Evolutionary conservation across 2,113 vertebrate genomes (phyloP).

Genomic region (Dromas ardeola): DNA sequence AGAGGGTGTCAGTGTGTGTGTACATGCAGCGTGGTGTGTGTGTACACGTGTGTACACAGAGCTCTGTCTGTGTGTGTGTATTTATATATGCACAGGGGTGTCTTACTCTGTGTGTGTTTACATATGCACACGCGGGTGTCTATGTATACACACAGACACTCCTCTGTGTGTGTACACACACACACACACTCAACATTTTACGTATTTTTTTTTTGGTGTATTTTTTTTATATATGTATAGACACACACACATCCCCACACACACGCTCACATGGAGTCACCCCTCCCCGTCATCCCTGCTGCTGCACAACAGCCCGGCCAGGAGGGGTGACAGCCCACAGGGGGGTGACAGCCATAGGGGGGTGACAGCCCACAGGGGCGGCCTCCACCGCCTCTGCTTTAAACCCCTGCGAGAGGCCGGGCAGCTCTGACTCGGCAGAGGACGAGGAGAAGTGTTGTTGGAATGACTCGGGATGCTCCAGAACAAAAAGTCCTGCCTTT

Average conservation of each 20-base stretch:
- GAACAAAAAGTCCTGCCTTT: neutral
- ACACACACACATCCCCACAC: no score
- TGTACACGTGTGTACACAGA: no score
- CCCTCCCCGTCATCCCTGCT: neutral
- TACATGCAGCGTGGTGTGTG: no score
- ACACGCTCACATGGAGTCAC: neutral
- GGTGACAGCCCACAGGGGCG: no score
- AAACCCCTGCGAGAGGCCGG: neutral
- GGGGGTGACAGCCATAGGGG: accelerated
- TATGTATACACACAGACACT: neutral
- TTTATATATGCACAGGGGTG: neutral
- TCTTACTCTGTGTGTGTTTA: neutral
- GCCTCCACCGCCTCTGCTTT: no score
- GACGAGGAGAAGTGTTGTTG: accelerated
- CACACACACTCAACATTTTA: no score
- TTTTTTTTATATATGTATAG: no score
- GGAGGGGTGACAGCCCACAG: neutral
- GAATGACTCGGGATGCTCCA: neutral
- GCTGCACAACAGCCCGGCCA: neutral
- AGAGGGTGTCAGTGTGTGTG: no score
- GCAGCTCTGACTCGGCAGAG: neutral
- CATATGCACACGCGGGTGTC: no score
- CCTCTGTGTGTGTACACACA: no score
- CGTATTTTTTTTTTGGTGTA: no score
- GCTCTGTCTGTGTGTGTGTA: no score